These are phyloP conservation scores for Dolomedes plantarius DNA, from an alignment of 2,888 invertebrate species.

Conservation along the genomic window DNA sequence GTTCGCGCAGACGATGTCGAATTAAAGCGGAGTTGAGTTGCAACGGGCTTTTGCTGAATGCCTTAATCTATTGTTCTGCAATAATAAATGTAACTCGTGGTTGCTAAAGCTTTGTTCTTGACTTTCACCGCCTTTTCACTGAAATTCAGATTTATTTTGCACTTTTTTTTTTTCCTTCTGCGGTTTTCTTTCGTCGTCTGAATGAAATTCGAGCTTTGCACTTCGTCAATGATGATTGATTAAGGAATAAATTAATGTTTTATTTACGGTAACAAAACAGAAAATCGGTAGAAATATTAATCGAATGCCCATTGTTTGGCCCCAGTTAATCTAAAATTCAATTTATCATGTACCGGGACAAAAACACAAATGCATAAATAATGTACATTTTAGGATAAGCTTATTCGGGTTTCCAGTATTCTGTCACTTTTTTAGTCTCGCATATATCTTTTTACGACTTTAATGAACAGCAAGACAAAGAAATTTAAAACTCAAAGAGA, in stretches of 20 bases:
- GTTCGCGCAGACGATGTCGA: slow-evolving; percentile 47
- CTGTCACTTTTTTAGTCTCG: neutral
- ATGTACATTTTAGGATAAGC: neutral
- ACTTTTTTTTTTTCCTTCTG: slow-evolving; percentile 18
- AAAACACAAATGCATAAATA: neutral
- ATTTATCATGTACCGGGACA: slow-evolving; percentile 7
- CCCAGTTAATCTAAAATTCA: slow-evolving; percentile 15
- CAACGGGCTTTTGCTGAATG: slow-evolving; percentile 62
- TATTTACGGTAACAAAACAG: slow-evolving; percentile 31
- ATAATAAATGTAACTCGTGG: slow-evolving; percentile 69
- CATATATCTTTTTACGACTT: too few relatives aligned
- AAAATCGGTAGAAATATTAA: slow-evolving; percentile 53
- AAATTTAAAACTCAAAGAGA: too few relatives aligned
- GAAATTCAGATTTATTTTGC: slow-evolving; percentile 36
- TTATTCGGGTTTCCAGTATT: neutral
- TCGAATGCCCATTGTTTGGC: slow-evolving; percentile 45
- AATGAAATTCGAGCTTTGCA: slow-evolving; percentile 58
- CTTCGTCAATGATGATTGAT: slow-evolving; percentile 66
- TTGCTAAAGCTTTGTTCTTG: slow-evolving; percentile 54
- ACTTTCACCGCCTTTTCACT: slow-evolving; percentile 49
- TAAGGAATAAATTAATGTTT: slow-evolving; percentile 67
- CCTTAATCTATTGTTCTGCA: slow-evolving; percentile 67
- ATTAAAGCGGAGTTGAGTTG: slow-evolving; percentile 67
- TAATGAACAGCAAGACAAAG: too few relatives aligned
- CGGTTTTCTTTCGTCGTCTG: slow-evolving; percentile 39